A percentile compares a stretch with the other conserved stretches of the same genome.
Conservation (phyloP, 2,797 vertebrate genomes). For the Eurystomus glaucurus region DNA sequence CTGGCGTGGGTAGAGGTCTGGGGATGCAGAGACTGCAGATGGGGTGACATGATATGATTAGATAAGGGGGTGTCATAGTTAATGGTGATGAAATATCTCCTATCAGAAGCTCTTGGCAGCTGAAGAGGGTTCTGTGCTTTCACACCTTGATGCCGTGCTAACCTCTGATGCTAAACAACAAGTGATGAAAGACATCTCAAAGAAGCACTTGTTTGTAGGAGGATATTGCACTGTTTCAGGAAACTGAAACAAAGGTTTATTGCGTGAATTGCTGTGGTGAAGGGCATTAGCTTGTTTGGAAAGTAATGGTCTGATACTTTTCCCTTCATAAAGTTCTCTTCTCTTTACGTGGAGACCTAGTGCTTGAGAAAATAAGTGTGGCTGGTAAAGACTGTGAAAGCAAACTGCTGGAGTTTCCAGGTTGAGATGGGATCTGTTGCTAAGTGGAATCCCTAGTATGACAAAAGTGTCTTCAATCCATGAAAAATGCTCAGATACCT, state of each 20-base stretch:
- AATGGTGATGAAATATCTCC: neutral
- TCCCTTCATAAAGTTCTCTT: neutral
- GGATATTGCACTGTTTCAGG: neutral
- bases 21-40: neutral
- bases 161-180: neutral
- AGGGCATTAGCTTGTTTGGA: slow-evolving; percentile 17
- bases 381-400: neutral
- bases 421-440: neutral
- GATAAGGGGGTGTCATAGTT: neutral
- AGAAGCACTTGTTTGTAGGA: neutral
- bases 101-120: neutral
- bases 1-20: neutral
- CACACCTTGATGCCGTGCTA: neutral
- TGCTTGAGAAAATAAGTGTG: neutral
- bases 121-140: neutral
- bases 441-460: neutral
- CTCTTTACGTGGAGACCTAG: neutral
- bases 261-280: neutral
- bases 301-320: neutral
- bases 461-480: neutral
- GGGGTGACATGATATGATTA: neutral
- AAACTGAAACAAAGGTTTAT: slow-evolving; percentile 13
- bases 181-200: neutral
- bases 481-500: slow-evolving; percentile 5
- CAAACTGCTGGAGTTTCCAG: neutral